Base-by-base conservation (phyloP, 2,113 vertebrate genomes). In the Oncorhynchus keta region DNA sequence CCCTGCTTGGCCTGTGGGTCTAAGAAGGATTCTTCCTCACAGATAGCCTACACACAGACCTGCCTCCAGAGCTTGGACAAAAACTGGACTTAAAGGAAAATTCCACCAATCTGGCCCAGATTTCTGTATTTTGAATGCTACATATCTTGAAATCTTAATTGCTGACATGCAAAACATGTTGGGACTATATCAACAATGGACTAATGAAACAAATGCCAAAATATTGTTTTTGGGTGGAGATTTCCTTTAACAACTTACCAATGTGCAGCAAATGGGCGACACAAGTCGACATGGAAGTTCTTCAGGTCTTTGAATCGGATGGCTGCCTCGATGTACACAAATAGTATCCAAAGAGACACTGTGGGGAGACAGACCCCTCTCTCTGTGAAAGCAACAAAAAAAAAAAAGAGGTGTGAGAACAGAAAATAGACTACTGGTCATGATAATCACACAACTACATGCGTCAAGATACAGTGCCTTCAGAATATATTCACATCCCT, bases 281-380 rank as follows among this genome's bases (percentile, higher is more conserved):
- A 99, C 84, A 99, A 90, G 89, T 99, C 97, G 84, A 99, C 96
- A 0, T 99, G 97, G 92, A 99, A 99, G 89, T 99, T 98, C 93
- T 99, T 99, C 90, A 99, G 90, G 92, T 99, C 98, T 96, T 99
- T 99, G 94, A 99, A 99, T 93, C 98, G 95, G 94, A 99, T 97
- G 88, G 98, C 97, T 91, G 97, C 98, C 95, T 99, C 98, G 87
- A 99, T 99, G 95, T 99, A 99, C 90, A 99, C 97, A 85, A 99
- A 99, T 72, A 99, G 96, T 93, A 99, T 98, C 98, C 97, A 99
- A 61, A 99, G 95, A 39, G 98, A 99, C 86, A 99, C 97, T 30
- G 98, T 99, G 86, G 97, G 98, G 87, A 99, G 92, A 92, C 98
- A 99, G 64, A 99, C 97, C 0, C 98, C 98, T 80, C 98, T 91